A percentile compares a stretch with the other conserved stretches of the same genome.
phyloP scores from a whole-genome alignment of 1,140 invertebrate species.

The Megalopta genalis region DNA sequence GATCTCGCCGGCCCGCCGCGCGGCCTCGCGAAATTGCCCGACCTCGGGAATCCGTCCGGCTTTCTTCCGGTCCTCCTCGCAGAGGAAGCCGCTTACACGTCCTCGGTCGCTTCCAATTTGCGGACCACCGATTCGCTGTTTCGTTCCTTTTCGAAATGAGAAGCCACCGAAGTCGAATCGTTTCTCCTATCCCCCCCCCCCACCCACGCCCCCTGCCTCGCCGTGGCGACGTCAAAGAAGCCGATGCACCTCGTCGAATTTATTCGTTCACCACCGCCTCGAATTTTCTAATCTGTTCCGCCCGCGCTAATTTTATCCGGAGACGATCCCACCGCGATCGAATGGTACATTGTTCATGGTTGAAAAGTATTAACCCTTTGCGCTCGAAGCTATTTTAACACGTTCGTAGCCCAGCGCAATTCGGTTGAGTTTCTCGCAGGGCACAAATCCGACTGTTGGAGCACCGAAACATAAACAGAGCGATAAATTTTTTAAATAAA shows the following conservation, averaged over 20 bases:
- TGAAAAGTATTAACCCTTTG: too few species aligned
- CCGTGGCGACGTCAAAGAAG: too few species aligned
- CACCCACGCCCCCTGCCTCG: too few species aligned
- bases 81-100: slow-evolving; percentile 56
- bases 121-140: slow-evolving; percentile 32
- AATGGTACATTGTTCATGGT: too few species aligned
- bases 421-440: too few species aligned
- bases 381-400: too few species aligned
- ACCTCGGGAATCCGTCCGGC: slow-evolving; percentile 36
- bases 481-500: too few species aligned
- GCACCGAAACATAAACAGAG: too few species aligned
- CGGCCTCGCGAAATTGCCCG: slow-evolving; percentile 48
- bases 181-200: neutral
- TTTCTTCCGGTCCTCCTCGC: slow-evolving; percentile 40
- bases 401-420: too few species aligned
- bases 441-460: too few species aligned
- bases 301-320: too few species aligned
- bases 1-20: slow-evolving; percentile 7
- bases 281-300: neutral
- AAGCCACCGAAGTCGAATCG: slow-evolving; percentile 4
- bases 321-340: too few species aligned
- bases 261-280: neutral
- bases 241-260: neutral
- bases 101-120: slow-evolving; percentile 57
- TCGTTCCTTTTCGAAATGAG: neutral